These are phyloP conservation scores for Lithobates pipiens DNA, from an alignment of 2,797 vertebrate species.

Conservation along the genomic window DNA sequence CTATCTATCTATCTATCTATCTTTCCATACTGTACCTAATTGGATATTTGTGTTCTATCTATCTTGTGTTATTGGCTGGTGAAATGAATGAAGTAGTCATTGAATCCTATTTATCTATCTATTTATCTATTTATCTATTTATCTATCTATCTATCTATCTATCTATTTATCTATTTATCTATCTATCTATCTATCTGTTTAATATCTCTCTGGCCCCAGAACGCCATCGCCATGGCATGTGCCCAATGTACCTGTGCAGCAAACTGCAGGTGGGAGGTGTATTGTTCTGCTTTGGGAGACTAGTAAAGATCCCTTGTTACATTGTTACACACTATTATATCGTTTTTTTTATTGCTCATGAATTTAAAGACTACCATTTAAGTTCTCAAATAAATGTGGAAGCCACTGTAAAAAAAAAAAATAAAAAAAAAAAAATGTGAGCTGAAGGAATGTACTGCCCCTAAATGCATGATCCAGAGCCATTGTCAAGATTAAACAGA, in stretches of 20 bases:
- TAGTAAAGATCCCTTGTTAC: too few species aligned
- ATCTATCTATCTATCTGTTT: too few species aligned
- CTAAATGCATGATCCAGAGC: not conserved
- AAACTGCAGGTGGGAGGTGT: not conserved
- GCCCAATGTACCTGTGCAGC: not conserved
- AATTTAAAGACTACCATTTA: not conserved
- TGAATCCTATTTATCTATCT: too few species aligned
- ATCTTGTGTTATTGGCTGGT: too few species aligned
- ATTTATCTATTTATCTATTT: not conserved
- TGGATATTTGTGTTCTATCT: too few species aligned
- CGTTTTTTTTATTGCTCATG: not conserved
- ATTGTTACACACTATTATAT: too few species aligned
- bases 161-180: conserved; percentile 17
- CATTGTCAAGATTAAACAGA: not conserved
- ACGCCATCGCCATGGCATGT: not conserved
- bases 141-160: conserved; percentile 11
- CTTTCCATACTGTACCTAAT: too few species aligned
- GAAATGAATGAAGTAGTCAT: too few species aligned
- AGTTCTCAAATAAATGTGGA: not conserved
- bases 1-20: too few species aligned
- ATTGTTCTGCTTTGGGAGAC: not conserved
- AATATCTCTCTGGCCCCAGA: not conserved
- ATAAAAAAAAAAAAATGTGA: too few species aligned
- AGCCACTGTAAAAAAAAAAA: not conserved
- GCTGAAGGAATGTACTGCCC: not conserved